Base-by-base conservation (phyloP, 2,888 invertebrate genomes). In the Eubasilissa splendida region DNA sequence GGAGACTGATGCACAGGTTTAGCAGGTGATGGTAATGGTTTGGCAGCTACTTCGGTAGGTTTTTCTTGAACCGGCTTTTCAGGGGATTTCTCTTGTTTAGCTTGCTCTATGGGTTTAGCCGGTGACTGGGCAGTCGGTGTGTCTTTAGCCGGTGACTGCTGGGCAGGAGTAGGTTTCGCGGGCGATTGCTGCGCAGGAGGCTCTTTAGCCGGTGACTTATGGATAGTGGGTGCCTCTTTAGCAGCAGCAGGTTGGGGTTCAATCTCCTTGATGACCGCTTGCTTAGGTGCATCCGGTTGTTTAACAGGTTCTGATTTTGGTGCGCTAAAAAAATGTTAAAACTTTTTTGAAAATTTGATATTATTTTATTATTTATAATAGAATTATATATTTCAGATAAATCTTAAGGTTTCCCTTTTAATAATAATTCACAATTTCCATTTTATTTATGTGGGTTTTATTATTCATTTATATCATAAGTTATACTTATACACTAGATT, bases 321-420 rank as follows among this genome's bases (percentile, higher is more conserved):
- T 83, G 83, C 84, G 86, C 87, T 86, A 86, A 63, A 78, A 73
- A 42, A 22, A 42, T 1, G 1, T 22, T 22, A 22, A 22, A 22
- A 22, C 22, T 22, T 22, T 22, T 22, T 22, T 22, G 1, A 1
- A 22, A 22, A 22, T 1, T 1, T 22, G n/a, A n/a, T n/a, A n/a
- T 22, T 22, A 22, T 22, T 0, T 1, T 22, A 22, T 22, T 22
- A 22, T 22, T 22, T 22, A 22, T 22, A 22, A 22, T 22, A 22
- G 22, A 22, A 22, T 22, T 22, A 22, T 22, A 22, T 22, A 1
- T 22, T 22, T 22, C 22, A 22, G 22, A 22, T 22, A 22, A 22
- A 22, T 22, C 22, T 22, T 22, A 22, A 22, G 22, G 22, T 22
- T 22, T 22, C 22, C 22, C 22, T 22, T 22, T 22, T 22, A 22